Base-by-base conservation (phyloP, 2,797 vertebrate species). In the Pterois miles region DNA sequence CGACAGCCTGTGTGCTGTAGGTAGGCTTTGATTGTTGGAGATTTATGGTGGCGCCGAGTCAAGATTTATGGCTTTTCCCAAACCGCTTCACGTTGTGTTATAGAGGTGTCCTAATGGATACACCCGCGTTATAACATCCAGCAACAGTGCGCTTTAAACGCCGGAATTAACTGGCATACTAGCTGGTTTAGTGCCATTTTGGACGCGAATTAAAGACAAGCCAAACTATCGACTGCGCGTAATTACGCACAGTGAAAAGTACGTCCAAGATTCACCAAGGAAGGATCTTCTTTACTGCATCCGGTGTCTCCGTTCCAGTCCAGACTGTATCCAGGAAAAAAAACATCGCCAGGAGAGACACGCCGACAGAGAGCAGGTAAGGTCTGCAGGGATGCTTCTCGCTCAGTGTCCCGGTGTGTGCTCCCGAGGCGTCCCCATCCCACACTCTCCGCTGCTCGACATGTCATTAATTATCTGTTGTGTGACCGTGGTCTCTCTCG, bases 391-490 rank as follows among this genome's bases (percentile, higher is more conserved):
- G 90, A 83, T 91, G 90, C 86, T 77, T 84, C 86, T 78, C 79
- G 69, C 66, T 84, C 82, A 34, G 62, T 87, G 90, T 91, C 87
- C 84, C 84, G 76, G 67, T 79, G 85, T 79, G 76, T 80, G 80
- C 92, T 85, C 86, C 72, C 40, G 53, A 78, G 53, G 88, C 79
- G 88, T 92, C 83, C 86, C 74, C 86, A 63, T 86, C 77, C 65
- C 88, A 74, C 84, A 78, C 83, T 77, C 80, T 92, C 83, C 87
- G 70, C 81, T 71, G 85, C 84, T 65, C 50, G 85, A 93, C 90
- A 80, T 86, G 91, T 94, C 85, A 94, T 94, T 95, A 94, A 95
- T 95, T 95, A 93, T 93, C 91, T 91, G 93, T 89, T 91, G 89
- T 93, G 92, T 95, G 94, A 92, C 94, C 93, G 86, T 74, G 83